Percentiles rank a stretch among this genome's conserved stretches.
phyloP scores from a whole-genome alignment of 2,888 invertebrate species.

The Eupithecia tripunctaria region DNA sequence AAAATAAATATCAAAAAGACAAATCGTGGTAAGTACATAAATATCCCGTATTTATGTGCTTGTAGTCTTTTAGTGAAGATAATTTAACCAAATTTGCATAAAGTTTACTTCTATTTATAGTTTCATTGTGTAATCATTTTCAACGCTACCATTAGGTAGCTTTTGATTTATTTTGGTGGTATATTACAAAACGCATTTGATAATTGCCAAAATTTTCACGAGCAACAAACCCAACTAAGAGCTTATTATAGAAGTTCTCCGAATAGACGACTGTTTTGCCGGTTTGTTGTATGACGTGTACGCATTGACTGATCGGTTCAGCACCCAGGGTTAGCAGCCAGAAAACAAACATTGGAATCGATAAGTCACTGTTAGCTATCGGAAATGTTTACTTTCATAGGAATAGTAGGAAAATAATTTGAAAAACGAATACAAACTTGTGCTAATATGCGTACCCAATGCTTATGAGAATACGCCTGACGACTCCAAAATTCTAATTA shows the following conservation, averaged over 20 bases:
- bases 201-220: neutral
- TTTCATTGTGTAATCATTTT: neutral
- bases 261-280: slow-evolving; percentile 41
- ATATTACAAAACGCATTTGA: neutral
- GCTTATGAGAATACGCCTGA: no score
- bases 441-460: neutral
- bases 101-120: neutral
- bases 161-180: neutral
- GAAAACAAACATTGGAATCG: slow-evolving; percentile 25
- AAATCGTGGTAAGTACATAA: neutral
- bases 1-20: no score
- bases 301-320: slow-evolving; percentile 45
- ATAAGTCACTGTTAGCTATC: slow-evolving; percentile 5
- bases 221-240: neutral
- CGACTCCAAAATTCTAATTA: no score
- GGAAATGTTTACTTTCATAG: slow-evolving; percentile 10
- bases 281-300: slow-evolving; percentile 38
- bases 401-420: neutral
- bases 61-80: neutral
- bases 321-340: slow-evolving; percentile 30
- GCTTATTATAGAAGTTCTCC: slow-evolving; percentile 33
- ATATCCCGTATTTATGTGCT: neutral
- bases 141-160: neutral
- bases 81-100: neutral
- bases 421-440: neutral